Evolutionary conservation across 2,888 invertebrate genomes (phyloP), one percentile per base, ranked within the genome.

Genomic region (Sarcophaga variegata): DNA sequence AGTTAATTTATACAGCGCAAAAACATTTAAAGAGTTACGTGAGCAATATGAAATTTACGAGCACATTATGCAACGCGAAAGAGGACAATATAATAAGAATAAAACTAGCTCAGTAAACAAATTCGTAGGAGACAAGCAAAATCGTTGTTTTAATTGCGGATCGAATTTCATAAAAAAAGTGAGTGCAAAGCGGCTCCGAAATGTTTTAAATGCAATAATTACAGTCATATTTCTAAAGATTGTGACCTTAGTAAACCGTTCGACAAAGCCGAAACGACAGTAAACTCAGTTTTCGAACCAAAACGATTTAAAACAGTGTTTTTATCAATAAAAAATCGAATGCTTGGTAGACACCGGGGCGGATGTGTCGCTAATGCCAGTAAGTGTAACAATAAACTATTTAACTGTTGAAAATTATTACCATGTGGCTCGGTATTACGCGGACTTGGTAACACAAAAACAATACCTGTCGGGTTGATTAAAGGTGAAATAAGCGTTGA

Each of bases 141-240:
- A 27, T 27, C 27, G 3, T 27, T 27, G 27, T 27, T 27, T 27
- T 27, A 27, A 27, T 27, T 27, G 27, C 4, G 27, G 27, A 4
- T 27, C 27, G 27, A 27, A 27, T 27, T 27, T 27, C 27, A 27
- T 27, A 25, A 25, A 66, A 76, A 20, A 25, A 22, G 49, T 22
- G 76, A 76, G 22, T 76, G 66, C 47, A 49, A 17, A 70, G 14
- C 45, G 12, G 60, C 67, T 20, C 60, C 77, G 27, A 78, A 59
- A 69, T 78, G 77, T 59, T 67, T 67, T 71, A 25, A 54, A 71
- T 71, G 54, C 17, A 71, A 27, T 17, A 54, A 54, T 12, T 54
- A 25, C 54, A 60, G 49, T 27, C 67, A 72, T 63, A 72, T 72
- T 70, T 4, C 62, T 2, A 80, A 27, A 63, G 20, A 62, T 8